Evolutionary conservation across 2,797 vertebrate genomes (phyloP).

Genomic region (Clarias laeviceps): DNA sequence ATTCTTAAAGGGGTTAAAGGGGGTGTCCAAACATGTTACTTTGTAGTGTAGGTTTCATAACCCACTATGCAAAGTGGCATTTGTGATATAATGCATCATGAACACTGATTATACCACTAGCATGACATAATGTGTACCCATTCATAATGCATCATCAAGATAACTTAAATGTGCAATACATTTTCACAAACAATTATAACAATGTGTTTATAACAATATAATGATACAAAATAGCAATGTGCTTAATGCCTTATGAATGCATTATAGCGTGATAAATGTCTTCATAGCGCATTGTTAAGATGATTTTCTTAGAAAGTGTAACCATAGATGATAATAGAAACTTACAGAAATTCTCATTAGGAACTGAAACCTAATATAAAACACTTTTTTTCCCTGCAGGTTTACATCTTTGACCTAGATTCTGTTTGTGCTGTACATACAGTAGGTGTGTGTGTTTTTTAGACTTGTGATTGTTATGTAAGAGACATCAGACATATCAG

Average conservation of each 20-base stretch:
- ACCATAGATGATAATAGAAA: background rate
- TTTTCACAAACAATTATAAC: background rate
- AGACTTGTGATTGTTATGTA: background rate
- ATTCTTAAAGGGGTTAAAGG: too few relatives aligned
- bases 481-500: background rate
- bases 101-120: background rate
- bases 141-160: background rate
- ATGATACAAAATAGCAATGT: background rate
- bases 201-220: background rate
- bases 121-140: background rate
- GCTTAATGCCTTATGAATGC: background rate
- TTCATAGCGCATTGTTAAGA: background rate
- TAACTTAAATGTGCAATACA: background rate
- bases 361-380: background rate
- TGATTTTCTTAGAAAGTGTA: background rate
- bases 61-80: background rate
- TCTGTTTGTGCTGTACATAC: background rate
- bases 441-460: background rate
- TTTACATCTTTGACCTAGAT: background rate
- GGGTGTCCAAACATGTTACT: too few relatives aligned
- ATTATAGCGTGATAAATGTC: background rate
- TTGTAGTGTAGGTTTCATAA: background rate
- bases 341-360: background rate
- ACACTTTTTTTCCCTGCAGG: background rate
- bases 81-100: background rate